A percentile compares a stretch with the other conserved stretches of the same genome.
phyloP scores from a whole-genome alignment of 2,113 vertebrate species.

The Candoia aspera region DNA sequence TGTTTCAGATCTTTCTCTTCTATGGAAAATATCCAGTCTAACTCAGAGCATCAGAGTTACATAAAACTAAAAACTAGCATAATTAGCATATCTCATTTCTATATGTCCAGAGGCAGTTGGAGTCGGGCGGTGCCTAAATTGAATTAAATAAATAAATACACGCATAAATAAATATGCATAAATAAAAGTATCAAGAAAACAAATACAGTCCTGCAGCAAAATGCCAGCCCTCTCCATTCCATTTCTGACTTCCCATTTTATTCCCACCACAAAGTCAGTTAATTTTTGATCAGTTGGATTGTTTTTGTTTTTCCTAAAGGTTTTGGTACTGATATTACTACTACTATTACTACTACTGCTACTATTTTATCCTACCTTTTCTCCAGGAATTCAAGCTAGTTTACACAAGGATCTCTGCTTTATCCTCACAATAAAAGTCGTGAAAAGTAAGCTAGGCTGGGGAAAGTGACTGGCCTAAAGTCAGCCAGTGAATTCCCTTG shows the following conservation, averaged over 20 bases:
- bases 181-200: not conserved
- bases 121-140: not conserved
- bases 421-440: not conserved
- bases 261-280: not conserved
- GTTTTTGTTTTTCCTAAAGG: not conserved
- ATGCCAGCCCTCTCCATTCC: not conserved
- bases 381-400: not conserved
- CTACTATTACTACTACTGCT: not conserved
- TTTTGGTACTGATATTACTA: not conserved
- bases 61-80: not conserved
- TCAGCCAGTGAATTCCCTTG: not conserved
- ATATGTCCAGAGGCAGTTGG: not conserved
- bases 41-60: not conserved
- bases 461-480: not conserved
- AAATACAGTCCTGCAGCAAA: not conserved
- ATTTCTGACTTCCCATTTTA: not conserved
- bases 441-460: not conserved
- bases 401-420: not conserved
- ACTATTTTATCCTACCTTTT: not conserved
- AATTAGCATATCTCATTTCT: not conserved
- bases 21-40: not conserved
- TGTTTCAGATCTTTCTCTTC: not conserved
- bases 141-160: not conserved
- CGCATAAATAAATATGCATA: not conserved
- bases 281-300: not conserved